These are phyloP conservation scores for Drosophila sulfurigaster DNA, from an alignment of 1,140 invertebrate species.

Conservation along the genomic window DNA sequence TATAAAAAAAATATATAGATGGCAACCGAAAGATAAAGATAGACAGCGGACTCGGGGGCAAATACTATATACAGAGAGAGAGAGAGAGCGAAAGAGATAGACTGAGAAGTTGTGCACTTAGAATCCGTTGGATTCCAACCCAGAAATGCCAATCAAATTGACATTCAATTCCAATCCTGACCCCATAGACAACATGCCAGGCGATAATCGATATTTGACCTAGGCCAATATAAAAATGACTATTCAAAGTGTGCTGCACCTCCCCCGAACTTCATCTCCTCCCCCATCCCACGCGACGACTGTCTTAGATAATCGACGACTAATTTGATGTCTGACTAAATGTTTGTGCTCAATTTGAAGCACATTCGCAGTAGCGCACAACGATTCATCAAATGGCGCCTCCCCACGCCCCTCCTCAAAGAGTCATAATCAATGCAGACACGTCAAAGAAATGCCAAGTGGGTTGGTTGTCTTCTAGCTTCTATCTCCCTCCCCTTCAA, in stretches of 20 bases:
- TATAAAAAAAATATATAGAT: background rate
- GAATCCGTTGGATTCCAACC: slow-evolving; percentile 35
- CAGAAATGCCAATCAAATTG: slow-evolving; percentile 78
- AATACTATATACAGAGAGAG: background rate
- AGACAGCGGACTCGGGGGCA: too few relatives aligned
- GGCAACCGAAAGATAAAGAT: background rate
- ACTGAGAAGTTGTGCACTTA: slow-evolving; percentile 3
- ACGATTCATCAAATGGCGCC: slow-evolving; percentile 39
- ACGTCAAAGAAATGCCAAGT: slow-evolving; percentile 62
- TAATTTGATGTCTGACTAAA: slow-evolving; percentile 77
- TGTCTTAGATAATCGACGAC: slow-evolving; percentile 68
- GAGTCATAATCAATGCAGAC: slow-evolving; percentile 69
- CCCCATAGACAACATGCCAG: slow-evolving; percentile 49
- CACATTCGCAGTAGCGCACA: slow-evolving; percentile 5
- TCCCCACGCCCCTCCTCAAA: background rate
- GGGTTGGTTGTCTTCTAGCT: slow-evolving; percentile 9
- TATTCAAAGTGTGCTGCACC: slow-evolving; percentile 12
- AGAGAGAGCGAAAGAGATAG: too few relatives aligned
- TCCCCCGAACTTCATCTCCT: background rate
- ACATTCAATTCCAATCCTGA: slow-evolving; percentile 78
- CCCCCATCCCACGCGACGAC: background rate
- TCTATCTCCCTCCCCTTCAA: background rate
- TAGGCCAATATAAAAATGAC: slow-evolving; percentile 73
- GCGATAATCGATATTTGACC: slow-evolving; percentile 81
- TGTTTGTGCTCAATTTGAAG: slow-evolving; percentile 50